These are phyloP conservation scores for Tetranychus truncatus DNA, from an alignment of 2,888 invertebrate genomes.

Conservation along the genomic window DNA sequence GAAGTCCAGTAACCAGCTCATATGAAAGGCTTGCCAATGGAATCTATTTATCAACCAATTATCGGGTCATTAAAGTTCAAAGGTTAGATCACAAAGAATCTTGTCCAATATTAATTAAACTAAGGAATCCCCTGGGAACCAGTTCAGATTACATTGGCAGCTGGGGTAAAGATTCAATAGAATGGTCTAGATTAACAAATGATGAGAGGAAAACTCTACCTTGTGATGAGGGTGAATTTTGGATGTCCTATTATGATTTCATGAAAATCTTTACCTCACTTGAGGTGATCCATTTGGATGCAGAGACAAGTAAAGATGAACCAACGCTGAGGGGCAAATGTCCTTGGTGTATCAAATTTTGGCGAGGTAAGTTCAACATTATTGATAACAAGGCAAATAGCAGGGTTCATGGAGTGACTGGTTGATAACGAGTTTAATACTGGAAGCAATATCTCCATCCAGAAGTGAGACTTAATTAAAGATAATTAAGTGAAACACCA, in stretches of 20 bases:
- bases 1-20: slow-evolving; percentile 29
- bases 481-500: too few species aligned
- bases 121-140: slow-evolving; percentile 45
- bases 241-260: slow-evolving; percentile 67
- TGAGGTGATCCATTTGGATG: slow-evolving; percentile 67
- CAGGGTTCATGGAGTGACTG: neutral
- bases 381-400: slow-evolving; percentile 39
- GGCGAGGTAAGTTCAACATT: slow-evolving; percentile 48
- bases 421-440: neutral
- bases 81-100: slow-evolving; percentile 24
- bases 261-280: slow-evolving; percentile 59
- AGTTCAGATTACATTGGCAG: slow-evolving; percentile 48
- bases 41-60: slow-evolving; percentile 45
- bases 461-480: too few species aligned
- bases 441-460: too few species aligned
- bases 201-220: slow-evolving; percentile 50
- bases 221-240: slow-evolving; percentile 47
- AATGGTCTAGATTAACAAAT: slow-evolving; percentile 57
- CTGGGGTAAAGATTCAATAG: slow-evolving; percentile 42
- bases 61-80: slow-evolving; percentile 42
- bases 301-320: slow-evolving; percentile 67
- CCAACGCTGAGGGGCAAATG: slow-evolving; percentile 54
- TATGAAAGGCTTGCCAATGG: slow-evolving; percentile 24
- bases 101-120: slow-evolving; percentile 39
- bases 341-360: slow-evolving; percentile 70